phyloP scores from a whole-genome alignment of 1,140 invertebrate species.

The Sesamia nonagrioides region DNA sequence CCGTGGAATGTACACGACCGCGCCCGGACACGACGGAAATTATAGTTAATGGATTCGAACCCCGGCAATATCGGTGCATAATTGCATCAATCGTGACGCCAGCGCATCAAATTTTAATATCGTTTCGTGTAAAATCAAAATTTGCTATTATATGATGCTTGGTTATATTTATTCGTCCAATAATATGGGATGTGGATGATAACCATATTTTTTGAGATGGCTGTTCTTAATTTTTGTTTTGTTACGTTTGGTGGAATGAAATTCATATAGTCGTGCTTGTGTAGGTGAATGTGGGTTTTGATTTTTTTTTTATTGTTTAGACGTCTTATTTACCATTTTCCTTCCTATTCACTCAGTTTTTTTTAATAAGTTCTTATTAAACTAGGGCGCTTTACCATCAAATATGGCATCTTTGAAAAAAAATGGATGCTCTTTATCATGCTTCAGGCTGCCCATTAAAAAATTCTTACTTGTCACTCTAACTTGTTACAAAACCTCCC shows the following conservation, averaged over 20 bases:
- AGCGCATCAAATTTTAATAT: slow-evolving; percentile 57
- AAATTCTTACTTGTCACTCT: background rate
- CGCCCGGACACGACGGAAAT: slow-evolving; percentile 57
- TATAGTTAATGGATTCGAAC: slow-evolving; percentile 68
- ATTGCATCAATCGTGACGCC: slow-evolving; percentile 63
- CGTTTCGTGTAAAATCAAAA: slow-evolving; percentile 43
- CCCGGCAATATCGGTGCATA: slow-evolving; percentile 69
- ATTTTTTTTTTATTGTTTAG: no score
- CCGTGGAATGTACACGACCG: slow-evolving; percentile 23
- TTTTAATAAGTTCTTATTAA: no score
- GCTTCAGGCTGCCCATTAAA: background rate
- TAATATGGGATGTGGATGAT: slow-evolving; percentile 6
- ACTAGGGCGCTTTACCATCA: no score
- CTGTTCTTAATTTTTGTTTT: slow-evolving; percentile 6
- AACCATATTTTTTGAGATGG: background rate
- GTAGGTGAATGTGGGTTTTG: no score
- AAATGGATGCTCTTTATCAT: no score
- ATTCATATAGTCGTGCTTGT: no score
- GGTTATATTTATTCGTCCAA: slow-evolving; percentile 27
- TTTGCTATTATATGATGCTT: slow-evolving; percentile 21
- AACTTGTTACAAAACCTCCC: background rate
- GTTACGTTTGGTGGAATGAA: background rate
- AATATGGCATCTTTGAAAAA: no score
- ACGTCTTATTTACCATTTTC: no score
- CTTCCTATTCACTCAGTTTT: no score